phyloP scores from a whole-genome alignment of 2,113 vertebrate genomes.

The Odontophorus gujanensis region DNA sequence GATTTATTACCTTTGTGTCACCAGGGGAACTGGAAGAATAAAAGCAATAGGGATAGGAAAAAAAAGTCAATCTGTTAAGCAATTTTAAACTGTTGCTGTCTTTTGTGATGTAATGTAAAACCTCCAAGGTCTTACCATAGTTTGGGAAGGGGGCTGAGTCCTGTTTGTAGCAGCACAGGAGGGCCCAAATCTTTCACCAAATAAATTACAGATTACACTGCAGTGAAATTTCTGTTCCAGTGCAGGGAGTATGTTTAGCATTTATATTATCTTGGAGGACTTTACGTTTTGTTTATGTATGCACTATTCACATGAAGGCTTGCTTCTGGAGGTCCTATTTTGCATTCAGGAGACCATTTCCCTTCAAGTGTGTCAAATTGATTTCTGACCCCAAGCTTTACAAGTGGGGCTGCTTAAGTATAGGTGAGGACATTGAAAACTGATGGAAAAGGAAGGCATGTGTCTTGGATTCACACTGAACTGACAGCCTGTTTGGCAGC shows the following conservation, averaged over 20 bases:
- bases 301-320: background rate
- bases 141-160: background rate
- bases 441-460: background rate
- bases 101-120: background rate
- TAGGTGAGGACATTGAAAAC: background rate
- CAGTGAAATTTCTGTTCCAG: background rate
- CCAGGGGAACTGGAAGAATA: background rate
- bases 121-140: background rate
- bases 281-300: background rate
- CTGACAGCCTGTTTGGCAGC: background rate
- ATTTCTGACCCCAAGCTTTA: conserved; percentile 16
- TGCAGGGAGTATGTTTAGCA: background rate
- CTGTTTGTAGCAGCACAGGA: background rate
- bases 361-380: background rate
- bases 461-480: background rate
- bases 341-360: background rate
- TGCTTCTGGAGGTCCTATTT: background rate
- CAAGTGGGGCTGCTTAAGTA: background rate
- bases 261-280: background rate
- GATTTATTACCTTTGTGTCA: background rate
- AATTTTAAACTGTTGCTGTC: background rate
- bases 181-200: background rate
- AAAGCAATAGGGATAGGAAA: background rate
- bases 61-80: background rate
- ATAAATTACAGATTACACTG: background rate